Evolutionary conservation across 37 sponge, comb jelly and placozoan genomes (phyloP), one percentile per base, ranked within the genome.

Genomic region (Cladorhizidae sp.): DNA sequence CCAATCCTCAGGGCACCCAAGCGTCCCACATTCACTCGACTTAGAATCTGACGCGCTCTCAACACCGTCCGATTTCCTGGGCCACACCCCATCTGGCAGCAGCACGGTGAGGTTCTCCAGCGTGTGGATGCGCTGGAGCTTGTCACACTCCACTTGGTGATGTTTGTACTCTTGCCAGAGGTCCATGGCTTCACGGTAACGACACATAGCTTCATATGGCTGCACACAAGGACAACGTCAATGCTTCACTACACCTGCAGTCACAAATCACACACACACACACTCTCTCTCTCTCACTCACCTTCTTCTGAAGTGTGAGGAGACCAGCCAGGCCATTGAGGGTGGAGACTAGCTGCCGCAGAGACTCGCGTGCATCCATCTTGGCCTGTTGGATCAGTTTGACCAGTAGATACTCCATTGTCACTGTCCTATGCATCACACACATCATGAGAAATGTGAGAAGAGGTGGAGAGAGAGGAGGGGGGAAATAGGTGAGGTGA

Each of bases 311-410:
- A 0, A 93, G 43, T 12, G 72, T 81, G 82, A 67, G 73, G 26
- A 88, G 72, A 22, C 74, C 91, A 36, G 88, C 89, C 36, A 87
- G 56, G 41, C 95, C 95, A 85, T 94, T 94, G 43, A 87, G 72
- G 21, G 92, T 68, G 23, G 72, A 37, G 31, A 94, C 88, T 28
- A 85, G 43, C 72, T 76, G 72, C 22, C 95, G 61, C 18, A 88
- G 79, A 33, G 65, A 65, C 26, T 94, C 95, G 29, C 76, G 75
- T 1, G 75, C 82, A 41, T 94, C 88, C 38, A 54, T 39, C 67
- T 80, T 91, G 15, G 92, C 81, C 62, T 76, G 88, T 45, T 57
- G 63, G 17, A 70, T 87, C 79, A 94, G 62, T 69, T 86, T 77
- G 70, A 75, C 37, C 38, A 94, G 77, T 33, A 94, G 70, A 41